phyloP scores from a whole-genome alignment of 2,797 vertebrate genomes.

The Xiphophorus birchmanni region DNA sequence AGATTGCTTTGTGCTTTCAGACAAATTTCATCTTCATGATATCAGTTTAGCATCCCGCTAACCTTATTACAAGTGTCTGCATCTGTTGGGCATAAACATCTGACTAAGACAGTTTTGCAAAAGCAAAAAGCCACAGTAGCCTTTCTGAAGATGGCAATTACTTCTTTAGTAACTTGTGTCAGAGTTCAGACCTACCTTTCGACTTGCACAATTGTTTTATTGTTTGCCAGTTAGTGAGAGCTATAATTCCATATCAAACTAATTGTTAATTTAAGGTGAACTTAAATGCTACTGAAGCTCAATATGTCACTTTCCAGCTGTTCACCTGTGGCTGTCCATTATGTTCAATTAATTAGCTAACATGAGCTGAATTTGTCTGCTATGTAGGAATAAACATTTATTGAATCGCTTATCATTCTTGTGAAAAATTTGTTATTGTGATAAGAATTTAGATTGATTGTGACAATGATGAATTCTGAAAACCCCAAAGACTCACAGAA shows the following conservation, averaged over 20 bases:
- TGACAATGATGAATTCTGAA: not conserved
- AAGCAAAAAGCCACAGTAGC: not conserved
- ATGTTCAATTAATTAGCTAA: too few relatives aligned
- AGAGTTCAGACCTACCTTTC: not conserved
- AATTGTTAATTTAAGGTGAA: not conserved
- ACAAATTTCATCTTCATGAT: not conserved
- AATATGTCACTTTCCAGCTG: not conserved
- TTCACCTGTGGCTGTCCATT: not conserved
- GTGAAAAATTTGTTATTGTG: too few relatives aligned
- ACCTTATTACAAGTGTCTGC: not conserved
- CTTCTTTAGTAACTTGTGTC: not conserved
- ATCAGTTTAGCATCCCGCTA: not conserved
- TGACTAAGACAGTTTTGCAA: not conserved
- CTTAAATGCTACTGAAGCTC: not conserved
- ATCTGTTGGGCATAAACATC: not conserved
- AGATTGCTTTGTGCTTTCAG: not conserved
- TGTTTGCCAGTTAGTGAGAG: not conserved
- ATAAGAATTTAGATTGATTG: too few relatives aligned
- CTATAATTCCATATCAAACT: not conserved
- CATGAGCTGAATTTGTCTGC: too few relatives aligned
- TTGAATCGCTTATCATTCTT: too few relatives aligned
- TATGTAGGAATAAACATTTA: too few relatives aligned
- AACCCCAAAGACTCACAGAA: not conserved
- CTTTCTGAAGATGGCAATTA: not conserved
- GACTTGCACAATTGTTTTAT: not conserved